These are phyloP conservation scores for Lumbricus terrestris DNA, from an alignment of 2,888 invertebrate species.

Conservation along the genomic window DNA sequence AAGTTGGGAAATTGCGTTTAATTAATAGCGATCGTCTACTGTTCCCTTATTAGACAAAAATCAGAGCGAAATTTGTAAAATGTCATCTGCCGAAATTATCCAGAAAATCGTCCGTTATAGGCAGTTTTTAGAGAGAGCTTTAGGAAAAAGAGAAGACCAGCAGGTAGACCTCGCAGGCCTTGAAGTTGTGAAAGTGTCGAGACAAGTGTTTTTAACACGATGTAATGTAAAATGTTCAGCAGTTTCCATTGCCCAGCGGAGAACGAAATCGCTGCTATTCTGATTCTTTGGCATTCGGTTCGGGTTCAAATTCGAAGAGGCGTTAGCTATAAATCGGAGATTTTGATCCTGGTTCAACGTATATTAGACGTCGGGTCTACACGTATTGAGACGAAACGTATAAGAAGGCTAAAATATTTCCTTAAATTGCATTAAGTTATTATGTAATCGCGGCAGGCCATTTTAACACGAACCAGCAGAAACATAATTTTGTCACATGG, in stretches of 20 bases:
- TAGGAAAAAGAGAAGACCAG: neutral
- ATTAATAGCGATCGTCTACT: neutral
- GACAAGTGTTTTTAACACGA: neutral
- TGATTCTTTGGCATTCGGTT: neutral
- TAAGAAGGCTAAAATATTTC: too few relatives aligned
- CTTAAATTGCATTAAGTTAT: too few relatives aligned
- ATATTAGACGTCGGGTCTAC: too few relatives aligned
- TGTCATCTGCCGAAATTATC: neutral
- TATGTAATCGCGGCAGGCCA: too few relatives aligned
- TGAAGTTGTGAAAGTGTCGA: neutral
- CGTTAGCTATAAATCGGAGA: neutral
- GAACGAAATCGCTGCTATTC: neutral
- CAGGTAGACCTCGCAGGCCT: conserved; percentile 6
- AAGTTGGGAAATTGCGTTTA: conserved; percentile 3
- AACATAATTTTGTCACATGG: too few relatives aligned
- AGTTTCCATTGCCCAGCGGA: neutral
- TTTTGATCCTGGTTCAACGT: neutral
- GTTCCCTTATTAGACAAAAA: neutral
- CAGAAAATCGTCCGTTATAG: neutral
- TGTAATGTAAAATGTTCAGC: neutral
- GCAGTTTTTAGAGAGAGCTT: neutral
- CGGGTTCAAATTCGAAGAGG: neutral
- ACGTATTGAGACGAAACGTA: too few relatives aligned
- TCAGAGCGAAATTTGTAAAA: neutral
- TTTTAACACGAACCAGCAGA: too few relatives aligned